phyloP scores from a whole-genome alignment of 1,140 invertebrate genomes.

The Diabrotica undecimpunctata region DNA sequence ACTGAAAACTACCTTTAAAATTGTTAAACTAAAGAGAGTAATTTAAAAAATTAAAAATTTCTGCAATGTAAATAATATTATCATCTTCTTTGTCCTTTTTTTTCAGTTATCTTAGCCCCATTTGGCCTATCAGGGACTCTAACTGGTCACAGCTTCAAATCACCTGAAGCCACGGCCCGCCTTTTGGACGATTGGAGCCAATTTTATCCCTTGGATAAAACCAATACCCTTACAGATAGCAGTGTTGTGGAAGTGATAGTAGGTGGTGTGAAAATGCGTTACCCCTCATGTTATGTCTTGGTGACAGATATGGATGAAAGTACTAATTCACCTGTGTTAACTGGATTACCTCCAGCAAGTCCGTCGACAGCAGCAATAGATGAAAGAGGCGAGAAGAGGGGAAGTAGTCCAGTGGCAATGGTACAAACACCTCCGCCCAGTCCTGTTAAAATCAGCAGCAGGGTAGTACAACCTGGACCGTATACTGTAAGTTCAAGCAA shows the following conservation, averaged over 20 bases:
- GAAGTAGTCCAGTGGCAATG: constrained; percentile 10
- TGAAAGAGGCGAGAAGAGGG: constrained; percentile 15
- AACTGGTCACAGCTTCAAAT: constrained; percentile 79
- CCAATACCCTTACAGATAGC: constrained; percentile 43
- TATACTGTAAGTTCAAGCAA: constrained; percentile 34
- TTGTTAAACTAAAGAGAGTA: no score
- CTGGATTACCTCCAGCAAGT: not conserved
- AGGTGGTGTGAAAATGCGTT: constrained; percentile 89
- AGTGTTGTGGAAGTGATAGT: constrained; percentile 58
- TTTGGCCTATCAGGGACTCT: constrained; percentile 88
- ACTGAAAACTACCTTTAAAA: no score
- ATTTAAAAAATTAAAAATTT: no score
- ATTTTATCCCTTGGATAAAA: constrained; percentile 82
- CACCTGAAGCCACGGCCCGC: constrained; percentile 70
- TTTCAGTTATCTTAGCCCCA: constrained; percentile 86
- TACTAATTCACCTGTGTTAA: constrained; percentile 28
- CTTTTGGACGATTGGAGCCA: constrained; percentile 90
- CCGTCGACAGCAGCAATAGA: not conserved
- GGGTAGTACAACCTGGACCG: constrained; percentile 46
- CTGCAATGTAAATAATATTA: not conserved
- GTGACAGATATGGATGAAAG: constrained; percentile 82
- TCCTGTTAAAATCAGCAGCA: constrained; percentile 52
- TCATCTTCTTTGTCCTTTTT: not conserved
- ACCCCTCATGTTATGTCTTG: constrained; percentile 90
- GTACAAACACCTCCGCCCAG: constrained; percentile 44